phyloP scores from a whole-genome alignment of 2,113 vertebrate genomes.

The Ptilorrhoa leucosticta region DNA sequence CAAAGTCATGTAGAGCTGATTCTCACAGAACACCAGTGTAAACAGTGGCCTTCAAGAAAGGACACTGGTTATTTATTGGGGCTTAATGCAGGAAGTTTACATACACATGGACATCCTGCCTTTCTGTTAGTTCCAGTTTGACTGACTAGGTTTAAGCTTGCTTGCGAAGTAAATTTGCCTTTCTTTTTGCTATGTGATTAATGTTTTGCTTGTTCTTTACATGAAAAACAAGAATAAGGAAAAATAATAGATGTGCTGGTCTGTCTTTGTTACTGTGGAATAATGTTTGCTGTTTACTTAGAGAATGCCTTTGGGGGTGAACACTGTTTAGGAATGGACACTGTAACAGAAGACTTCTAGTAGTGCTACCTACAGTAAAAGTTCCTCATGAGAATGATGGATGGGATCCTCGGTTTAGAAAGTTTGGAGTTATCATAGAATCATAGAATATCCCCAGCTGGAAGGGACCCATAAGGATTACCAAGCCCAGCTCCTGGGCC shows the following conservation, averaged over 20 bases:
- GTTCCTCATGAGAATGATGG: neutral
- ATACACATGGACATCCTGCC: neutral
- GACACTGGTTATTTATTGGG: neutral
- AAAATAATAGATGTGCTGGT: neutral
- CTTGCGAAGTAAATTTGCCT: neutral
- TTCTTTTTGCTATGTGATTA: neutral
- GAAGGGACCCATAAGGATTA: neutral
- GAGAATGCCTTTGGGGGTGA: neutral
- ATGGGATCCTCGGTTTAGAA: neutral
- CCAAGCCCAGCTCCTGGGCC: neutral
- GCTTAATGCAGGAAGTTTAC: neutral
- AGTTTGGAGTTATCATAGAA: no score
- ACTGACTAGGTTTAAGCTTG: neutral
- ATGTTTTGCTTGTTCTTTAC: neutral
- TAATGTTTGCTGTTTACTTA: neutral
- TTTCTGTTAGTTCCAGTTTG: neutral
- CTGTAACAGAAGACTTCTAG: neutral
- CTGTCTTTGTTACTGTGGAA: neutral
- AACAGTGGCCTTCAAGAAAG: neutral
- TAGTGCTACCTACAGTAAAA: neutral
- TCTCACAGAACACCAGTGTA: neutral
- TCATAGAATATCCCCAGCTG: no score
- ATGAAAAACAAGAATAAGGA: neutral
- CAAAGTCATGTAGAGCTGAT: neutral
- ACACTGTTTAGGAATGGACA: neutral